These are phyloP conservation scores for Pygoscelis antarcticus DNA, from an alignment of 2,113 vertebrate species.

Conservation along the genomic window DNA sequence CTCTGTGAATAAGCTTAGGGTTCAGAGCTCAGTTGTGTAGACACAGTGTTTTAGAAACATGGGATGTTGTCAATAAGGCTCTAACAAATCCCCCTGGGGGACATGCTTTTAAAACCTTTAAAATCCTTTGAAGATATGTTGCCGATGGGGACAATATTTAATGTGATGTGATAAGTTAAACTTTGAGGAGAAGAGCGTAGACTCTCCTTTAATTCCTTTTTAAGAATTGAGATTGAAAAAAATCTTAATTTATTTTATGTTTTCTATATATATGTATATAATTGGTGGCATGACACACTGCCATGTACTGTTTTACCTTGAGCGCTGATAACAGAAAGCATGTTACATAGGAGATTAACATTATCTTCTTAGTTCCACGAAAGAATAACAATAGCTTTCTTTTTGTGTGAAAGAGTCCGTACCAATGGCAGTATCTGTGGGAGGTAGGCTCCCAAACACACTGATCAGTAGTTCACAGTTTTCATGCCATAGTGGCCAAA, in stretches of 20 bases:
- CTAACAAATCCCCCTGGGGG: conserved; percentile 13
- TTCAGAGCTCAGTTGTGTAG: neutral
- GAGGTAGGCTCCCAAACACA: neutral
- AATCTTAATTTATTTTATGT: conserved; percentile 39
- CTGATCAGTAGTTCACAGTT: neutral
- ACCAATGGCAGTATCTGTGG: neutral
- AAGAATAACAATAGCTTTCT: neutral
- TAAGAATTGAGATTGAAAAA: conserved; percentile 46
- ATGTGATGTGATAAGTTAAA: conserved; percentile 33
- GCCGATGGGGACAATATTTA: conserved; percentile 20
- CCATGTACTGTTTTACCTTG: neutral
- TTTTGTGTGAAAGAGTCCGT: neutral
- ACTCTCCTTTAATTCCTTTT: conserved; percentile 29
- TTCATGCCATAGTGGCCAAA: neutral
- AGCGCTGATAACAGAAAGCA: neutral
- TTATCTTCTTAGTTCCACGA: conserved; percentile 16
- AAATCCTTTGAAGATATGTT: conserved; percentile 34
- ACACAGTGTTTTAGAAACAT: neutral
- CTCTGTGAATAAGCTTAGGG: neutral
- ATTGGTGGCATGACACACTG: neutral
- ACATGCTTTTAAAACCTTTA: conserved; percentile 33
- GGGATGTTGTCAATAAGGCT: neutral
- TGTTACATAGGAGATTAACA: conserved; percentile 30
- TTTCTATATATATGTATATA: conserved; percentile 38
- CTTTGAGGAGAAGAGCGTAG: neutral